Evolutionary conservation across 2,113 vertebrate species (phyloP), one percentile per base, ranked within the genome.

Genomic region (Anhinga rufa): DNA sequence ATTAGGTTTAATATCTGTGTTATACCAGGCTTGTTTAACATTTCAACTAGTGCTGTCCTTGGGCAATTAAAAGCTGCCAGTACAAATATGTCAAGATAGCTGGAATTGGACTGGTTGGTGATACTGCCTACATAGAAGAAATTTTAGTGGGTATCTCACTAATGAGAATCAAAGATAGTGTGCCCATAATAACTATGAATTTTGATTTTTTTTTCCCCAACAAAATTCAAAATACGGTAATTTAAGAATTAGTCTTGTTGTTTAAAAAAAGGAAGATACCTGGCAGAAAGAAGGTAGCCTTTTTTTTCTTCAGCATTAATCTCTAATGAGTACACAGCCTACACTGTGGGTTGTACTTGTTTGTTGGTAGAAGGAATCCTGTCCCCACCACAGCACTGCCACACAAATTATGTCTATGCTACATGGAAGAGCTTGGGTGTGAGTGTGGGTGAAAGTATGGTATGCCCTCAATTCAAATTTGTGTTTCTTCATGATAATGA

Each of bases 1-100:
- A 79, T 90, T 86, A 72, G 68, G 26, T 87, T 93, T 91, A 89
- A 60, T 92, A 87, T 70, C 66, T 71, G 38, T 78, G 72, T 94
- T 74, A 89, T 22, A 76, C 26, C 14, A 36, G 58, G 58, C 66
- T 77, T 91, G 55, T 86, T 95, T 82, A 93, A 92, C 48, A 13
- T 91, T 92, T 94, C 57, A 94, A 74, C 81, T 26, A 49, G 13
- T 44, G 36, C 66, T 97, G 61, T 90, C 77, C 87, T 87, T 90
- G 61, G 62, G 82, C 79, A 82, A 74, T 86, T 92, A 72, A 87
- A 89, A 89, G 34, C 58, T 95, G 84, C 86, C 84, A 77, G 71
- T 82, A 31, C 22, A 81, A 92, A 85, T 92, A 58, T 42, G 38
- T 92, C 58, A 82, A 66, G 62, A n/a, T 79, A 77, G 64, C 32